A percentile compares a stretch with the other conserved stretches of the same genome.
Evolutionary conservation across 2,888 invertebrate genomes (phyloP).

Genomic region (Ophonus ardosiacus): DNA sequence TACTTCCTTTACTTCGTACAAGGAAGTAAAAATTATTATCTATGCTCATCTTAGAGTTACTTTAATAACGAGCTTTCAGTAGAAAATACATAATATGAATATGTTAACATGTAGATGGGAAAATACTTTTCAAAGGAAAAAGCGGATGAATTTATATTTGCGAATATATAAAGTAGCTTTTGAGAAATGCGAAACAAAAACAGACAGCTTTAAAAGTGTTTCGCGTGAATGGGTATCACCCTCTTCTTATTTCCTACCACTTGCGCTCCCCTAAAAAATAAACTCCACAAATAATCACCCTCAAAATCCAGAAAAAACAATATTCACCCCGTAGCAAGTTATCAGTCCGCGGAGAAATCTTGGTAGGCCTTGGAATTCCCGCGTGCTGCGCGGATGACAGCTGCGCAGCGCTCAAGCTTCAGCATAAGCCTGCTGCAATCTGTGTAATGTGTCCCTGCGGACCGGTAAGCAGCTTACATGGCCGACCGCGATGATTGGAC

Average conservation of each 20-base stretch:
- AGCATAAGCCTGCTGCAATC: slow-evolving; percentile 72
- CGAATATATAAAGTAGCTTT: neutral
- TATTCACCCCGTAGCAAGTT: slow-evolving; percentile 36
- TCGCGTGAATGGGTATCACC: neutral
- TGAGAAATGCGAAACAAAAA: neutral
- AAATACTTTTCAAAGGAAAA: neutral
- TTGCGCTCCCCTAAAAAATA: neutral
- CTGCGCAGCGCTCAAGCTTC: slow-evolving; percentile 64
- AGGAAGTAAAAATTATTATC: no score
- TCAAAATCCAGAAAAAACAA: slow-evolving; percentile 21
- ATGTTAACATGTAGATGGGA: no score
- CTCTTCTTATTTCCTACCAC: no score
- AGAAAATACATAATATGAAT: no score
- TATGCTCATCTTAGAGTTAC: no score
- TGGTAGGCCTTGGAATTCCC: neutral
- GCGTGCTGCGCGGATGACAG: neutral
- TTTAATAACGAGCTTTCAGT: no score
- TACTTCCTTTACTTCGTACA: no score
- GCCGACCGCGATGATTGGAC: slow-evolving; percentile 72
- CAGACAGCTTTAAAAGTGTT: neutral
- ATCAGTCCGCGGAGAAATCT: slow-evolving; percentile 38
- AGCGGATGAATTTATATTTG: neutral
- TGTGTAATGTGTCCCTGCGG: slow-evolving; percentile 74
- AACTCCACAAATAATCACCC: slow-evolving; percentile 21
- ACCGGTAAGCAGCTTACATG: slow-evolving; percentile 73